Conservation (phyloP, 2,113 vertebrate species). For the Perca flavescens region DNA sequence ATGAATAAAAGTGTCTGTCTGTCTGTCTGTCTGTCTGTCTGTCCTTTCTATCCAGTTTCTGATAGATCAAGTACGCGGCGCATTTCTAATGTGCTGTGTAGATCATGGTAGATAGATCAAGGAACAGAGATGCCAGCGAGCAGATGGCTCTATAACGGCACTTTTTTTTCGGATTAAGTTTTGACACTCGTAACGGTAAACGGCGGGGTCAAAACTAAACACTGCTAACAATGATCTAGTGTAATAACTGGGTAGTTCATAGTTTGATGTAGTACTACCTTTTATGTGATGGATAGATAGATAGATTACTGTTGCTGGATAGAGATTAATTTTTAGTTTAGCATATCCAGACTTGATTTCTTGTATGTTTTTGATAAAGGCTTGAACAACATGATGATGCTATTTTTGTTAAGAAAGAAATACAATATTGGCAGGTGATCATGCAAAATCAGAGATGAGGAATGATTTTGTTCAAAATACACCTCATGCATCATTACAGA, state of each 20-base stretch:
- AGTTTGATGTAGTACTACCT: background rate
- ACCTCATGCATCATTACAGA: background rate
- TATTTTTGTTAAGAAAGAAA: background rate
- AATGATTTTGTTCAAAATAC: background rate
- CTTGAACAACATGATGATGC: background rate
- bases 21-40: too few species aligned
- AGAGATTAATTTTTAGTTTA: constrained; percentile 2
- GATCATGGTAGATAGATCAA: constrained; percentile 20
- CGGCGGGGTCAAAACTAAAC: background rate
- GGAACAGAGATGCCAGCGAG: constrained; percentile 32
- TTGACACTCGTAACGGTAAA: background rate
- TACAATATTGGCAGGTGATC: background rate
- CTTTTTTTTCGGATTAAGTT: constrained; percentile 4
- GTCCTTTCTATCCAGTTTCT: constrained; percentile 19
- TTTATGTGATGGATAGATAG: background rate
- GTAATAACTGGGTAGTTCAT: background rate
- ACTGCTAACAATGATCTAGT: background rate
- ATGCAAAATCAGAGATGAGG: background rate
- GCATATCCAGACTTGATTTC: background rate
- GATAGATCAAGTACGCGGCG: constrained; percentile 60
- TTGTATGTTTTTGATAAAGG: constrained; percentile 9
- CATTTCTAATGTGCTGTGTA: constrained; percentile 48
- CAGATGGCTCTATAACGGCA: constrained; percentile 29
- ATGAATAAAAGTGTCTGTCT: too few species aligned
- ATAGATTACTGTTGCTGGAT: background rate